Conservation (phyloP, 2,888 invertebrate genomes). For the Drosophila recens region DNA sequence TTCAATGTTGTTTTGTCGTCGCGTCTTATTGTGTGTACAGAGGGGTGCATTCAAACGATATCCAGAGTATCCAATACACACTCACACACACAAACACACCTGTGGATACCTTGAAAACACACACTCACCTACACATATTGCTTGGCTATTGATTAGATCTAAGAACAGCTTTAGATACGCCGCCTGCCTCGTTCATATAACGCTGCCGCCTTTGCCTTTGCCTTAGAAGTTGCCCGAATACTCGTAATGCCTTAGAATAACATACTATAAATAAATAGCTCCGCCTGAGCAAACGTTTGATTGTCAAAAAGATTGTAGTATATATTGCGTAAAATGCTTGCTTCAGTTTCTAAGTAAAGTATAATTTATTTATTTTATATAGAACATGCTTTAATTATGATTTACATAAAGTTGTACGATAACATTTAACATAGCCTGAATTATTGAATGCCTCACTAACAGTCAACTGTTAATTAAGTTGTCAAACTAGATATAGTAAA, state of each 20-base stretch:
- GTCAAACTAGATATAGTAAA: constrained; percentile 4
- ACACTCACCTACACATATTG: constrained; percentile 28
- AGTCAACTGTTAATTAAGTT: constrained; percentile 42
- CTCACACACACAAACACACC: constrained; percentile 19
- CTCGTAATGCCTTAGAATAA: constrained; percentile 24
- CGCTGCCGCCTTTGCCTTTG: constrained; percentile 27
- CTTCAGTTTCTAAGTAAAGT: constrained; percentile 36
- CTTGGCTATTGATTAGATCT: constrained; percentile 30
- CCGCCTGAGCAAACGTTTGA: not conserved
- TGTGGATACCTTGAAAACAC: constrained; percentile 34
- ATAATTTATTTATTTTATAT: constrained; percentile 39
- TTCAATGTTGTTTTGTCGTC: constrained; percentile 63
- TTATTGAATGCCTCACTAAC: constrained; percentile 70
- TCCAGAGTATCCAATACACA: constrained; percentile 11
- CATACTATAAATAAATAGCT: not conserved
- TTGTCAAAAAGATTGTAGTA: constrained; percentile 8
- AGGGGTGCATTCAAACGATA: constrained; percentile 16
- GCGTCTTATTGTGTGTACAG: constrained; percentile 46
- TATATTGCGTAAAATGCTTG: constrained; percentile 57
- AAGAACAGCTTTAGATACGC: constrained; percentile 39
- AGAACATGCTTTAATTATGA: constrained; percentile 52
- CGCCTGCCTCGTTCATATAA: constrained; percentile 47
- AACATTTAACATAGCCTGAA: constrained; percentile 42
- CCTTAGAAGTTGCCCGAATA: constrained; percentile 29
- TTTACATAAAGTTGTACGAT: constrained; percentile 44